These are phyloP conservation scores for Papilio gigon DNA, from an alignment of 2,888 invertebrate species.

Conservation along the genomic window DNA sequence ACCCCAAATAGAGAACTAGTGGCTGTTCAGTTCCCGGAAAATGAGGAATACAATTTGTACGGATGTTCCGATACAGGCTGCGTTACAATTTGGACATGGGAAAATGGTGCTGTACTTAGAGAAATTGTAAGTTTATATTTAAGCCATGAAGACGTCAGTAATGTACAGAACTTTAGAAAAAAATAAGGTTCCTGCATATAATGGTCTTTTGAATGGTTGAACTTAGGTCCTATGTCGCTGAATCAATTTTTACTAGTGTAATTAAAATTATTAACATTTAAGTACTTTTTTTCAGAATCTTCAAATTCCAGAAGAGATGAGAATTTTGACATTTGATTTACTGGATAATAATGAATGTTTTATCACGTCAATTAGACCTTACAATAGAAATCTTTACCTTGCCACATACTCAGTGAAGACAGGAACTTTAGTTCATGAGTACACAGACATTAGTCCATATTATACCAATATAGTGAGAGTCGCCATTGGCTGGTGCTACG, in stretches of 20 bases:
- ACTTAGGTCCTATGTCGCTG: too few species aligned
- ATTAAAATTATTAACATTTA: too few species aligned
- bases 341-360: conserved; percentile 69
- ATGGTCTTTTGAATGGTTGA: too few species aligned
- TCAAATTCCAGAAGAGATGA: conserved; percentile 52
- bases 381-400: conserved; percentile 48
- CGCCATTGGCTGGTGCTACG: conserved; percentile 68
- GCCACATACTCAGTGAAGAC: conserved; percentile 62
- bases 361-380: conserved; percentile 52
- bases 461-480: conserved; percentile 60
- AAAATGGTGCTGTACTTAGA: conserved; percentile 74
- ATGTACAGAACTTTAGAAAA: too few species aligned
- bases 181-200: too few species aligned
- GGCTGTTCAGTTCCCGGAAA: conserved; percentile 67
- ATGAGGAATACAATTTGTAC: conserved; percentile 72
- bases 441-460: conserved; percentile 46
- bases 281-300: conserved; percentile 66
- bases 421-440: conserved; percentile 59
- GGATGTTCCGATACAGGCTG: conserved; percentile 70
- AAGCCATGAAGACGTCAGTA: too few species aligned
- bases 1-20: conserved; percentile 60
- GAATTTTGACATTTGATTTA: conserved; percentile 68
- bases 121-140: conserved; percentile 63
- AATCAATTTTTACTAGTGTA: too few species aligned
- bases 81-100: conserved; percentile 77